Conservation (phyloP, 2,888 invertebrate species). For the Anthrax anthrax region DNA sequence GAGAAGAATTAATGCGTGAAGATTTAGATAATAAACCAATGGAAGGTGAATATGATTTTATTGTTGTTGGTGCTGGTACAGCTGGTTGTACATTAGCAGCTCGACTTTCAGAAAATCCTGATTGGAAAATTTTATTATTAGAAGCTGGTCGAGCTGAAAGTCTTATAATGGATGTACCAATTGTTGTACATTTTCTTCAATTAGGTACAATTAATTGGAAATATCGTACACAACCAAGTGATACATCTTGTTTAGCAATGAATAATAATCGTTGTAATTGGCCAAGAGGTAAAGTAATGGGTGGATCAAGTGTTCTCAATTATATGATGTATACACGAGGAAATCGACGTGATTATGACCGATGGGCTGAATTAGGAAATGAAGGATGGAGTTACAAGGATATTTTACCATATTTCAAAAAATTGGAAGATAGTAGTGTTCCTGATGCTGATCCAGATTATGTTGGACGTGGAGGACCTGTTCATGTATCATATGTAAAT, state of each 20-base stretch:
- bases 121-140: constrained; percentile 49
- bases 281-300: constrained; percentile 70
- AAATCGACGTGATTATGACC: constrained; percentile 55
- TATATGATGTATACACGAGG: constrained; percentile 70
- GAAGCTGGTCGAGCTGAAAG: constrained; percentile 62
- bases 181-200: constrained; percentile 58
- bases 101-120: constrained; percentile 51
- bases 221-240: constrained; percentile 64
- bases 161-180: constrained; percentile 58
- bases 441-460: constrained; percentile 35
- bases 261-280: constrained; percentile 59
- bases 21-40: constrained; percentile 6
- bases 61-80: constrained; percentile 65
- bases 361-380: constrained; percentile 58
- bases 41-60: constrained; percentile 53
- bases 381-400: constrained; percentile 59
- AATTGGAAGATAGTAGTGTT: constrained; percentile 56
- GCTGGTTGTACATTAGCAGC: constrained; percentile 66
- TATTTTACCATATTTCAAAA: constrained; percentile 62
- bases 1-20: constrained; percentile 6
- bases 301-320: constrained; percentile 67
- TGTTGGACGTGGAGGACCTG: constrained; percentile 41
- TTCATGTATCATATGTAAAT: constrained; percentile 42
- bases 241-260: constrained; percentile 57
- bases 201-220: constrained; percentile 60